Percentiles rank a stretch among this genome's conserved stretches.
Conservation (phyloP, 2,797 vertebrate genomes). For the Mustela erminea region DNA sequence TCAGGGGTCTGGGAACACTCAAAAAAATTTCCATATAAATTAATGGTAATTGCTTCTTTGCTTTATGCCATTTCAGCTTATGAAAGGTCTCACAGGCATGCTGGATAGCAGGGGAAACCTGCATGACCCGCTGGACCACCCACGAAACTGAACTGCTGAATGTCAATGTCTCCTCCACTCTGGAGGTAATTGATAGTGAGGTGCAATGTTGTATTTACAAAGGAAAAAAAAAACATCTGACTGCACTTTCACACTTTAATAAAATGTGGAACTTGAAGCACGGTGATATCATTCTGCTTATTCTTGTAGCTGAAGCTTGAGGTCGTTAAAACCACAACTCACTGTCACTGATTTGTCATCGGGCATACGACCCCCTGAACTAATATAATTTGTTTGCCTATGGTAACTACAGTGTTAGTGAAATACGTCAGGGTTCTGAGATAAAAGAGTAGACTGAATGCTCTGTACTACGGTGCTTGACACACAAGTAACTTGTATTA, state of each 20-base stretch:
- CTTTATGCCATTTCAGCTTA: not conserved
- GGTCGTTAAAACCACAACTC: constrained; percentile 39
- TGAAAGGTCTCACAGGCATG: not conserved
- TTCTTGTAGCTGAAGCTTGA: not conserved
- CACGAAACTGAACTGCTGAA: not conserved
- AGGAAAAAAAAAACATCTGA: not conserved
- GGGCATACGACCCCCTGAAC: not conserved
- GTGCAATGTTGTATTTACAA: not conserved
- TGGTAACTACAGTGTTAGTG: not conserved
- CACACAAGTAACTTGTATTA: constrained; percentile 63
- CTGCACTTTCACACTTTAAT: not conserved
- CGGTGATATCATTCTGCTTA: not conserved
- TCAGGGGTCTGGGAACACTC: not conserved
- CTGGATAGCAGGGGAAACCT: not conserved
- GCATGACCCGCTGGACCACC: not conserved
- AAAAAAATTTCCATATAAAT: not conserved
- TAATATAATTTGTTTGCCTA: not conserved
- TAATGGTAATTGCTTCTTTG: not conserved
- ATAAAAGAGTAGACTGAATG: constrained; percentile 37
- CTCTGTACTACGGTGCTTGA: not conserved
- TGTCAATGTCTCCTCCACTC: not conserved
- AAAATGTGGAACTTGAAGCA: not conserved
- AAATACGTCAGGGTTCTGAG: not conserved
- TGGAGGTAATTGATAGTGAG: not conserved
- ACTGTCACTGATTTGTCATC: not conserved